These are phyloP conservation scores for Coregonus suidteri DNA, from an alignment of 2,797 vertebrate genomes.

Conservation along the genomic window DNA sequence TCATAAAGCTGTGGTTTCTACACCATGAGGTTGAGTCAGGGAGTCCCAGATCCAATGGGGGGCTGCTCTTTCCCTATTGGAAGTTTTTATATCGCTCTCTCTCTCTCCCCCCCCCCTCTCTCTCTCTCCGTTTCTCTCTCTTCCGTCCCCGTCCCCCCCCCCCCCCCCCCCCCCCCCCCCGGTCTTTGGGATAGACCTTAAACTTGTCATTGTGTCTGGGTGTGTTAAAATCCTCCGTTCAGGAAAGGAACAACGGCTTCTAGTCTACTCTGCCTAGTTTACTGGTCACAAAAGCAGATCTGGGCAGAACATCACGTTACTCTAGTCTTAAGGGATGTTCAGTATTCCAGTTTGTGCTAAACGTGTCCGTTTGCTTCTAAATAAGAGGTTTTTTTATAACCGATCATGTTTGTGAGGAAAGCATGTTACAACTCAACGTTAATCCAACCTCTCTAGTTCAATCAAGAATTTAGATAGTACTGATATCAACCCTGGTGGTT, in stretches of 20 bases:
- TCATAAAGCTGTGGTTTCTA: constrained; percentile 4
- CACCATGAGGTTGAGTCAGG: neutral
- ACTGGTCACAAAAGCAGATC: neutral
- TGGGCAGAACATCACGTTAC: neutral
- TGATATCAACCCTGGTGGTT: neutral
- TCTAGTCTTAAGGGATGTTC: neutral
- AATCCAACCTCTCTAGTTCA: neutral
- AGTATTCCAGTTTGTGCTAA: neutral
- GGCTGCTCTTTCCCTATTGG: neutral
- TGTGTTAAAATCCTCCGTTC: neutral
- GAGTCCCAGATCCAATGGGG: neutral
- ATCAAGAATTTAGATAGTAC: neutral
- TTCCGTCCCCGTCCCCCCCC: too few species aligned
- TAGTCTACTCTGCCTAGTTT: neutral
- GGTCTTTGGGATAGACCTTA: neutral
- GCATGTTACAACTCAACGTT: neutral
- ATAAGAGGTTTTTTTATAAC: neutral
- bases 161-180: too few species aligned
- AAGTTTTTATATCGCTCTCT: neutral
- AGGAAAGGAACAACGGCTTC: neutral
- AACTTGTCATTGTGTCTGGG: neutral
- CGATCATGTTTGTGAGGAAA: neutral
- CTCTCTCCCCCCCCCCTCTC: too few species aligned
- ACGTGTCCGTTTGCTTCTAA: neutral
- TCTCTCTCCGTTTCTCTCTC: too few species aligned